A percentile compares a stretch with the other conserved stretches of the same genome.
Conservation (phyloP, 2,888 invertebrate species). For the Pyrrhopygopsis socrates region DNA sequence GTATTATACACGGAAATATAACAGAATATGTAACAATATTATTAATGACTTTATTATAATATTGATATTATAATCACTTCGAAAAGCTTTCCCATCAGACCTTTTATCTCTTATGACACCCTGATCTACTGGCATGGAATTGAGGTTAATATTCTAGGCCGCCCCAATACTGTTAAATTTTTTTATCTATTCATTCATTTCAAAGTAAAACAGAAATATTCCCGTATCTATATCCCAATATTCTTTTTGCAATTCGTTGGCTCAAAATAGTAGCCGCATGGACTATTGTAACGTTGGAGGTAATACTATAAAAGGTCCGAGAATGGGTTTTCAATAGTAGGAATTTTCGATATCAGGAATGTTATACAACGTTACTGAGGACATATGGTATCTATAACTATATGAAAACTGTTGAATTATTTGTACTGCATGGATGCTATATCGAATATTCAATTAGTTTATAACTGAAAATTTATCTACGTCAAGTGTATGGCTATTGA, state of each 20-base stretch:
- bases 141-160: too few relatives aligned
- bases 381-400: not conserved
- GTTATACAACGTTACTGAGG: not conserved
- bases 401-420: not conserved
- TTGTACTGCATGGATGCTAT: not conserved
- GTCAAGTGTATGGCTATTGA: not conserved
- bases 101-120: too few relatives aligned
- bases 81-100: too few relatives aligned
- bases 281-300: conserved; percentile 2
- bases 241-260: not conserved
- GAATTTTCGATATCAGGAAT: conserved; percentile 1
- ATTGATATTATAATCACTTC: too few relatives aligned
- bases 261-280: not conserved
- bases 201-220: not conserved
- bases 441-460: not conserved
- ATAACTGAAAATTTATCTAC: not conserved
- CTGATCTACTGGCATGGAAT: too few relatives aligned
- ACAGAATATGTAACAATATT: too few relatives aligned
- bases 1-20: too few relatives aligned
- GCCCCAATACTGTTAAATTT: too few relatives aligned
- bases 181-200: too few relatives aligned
- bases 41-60: too few relatives aligned
- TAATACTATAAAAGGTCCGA: conserved; percentile 9
- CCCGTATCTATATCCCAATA: not conserved
- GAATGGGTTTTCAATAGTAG: not conserved